Evolutionary conservation across 2,888 invertebrate species (phyloP), one percentile per base, ranked within the genome.

Genomic region (Brachyptera putata): DNA sequence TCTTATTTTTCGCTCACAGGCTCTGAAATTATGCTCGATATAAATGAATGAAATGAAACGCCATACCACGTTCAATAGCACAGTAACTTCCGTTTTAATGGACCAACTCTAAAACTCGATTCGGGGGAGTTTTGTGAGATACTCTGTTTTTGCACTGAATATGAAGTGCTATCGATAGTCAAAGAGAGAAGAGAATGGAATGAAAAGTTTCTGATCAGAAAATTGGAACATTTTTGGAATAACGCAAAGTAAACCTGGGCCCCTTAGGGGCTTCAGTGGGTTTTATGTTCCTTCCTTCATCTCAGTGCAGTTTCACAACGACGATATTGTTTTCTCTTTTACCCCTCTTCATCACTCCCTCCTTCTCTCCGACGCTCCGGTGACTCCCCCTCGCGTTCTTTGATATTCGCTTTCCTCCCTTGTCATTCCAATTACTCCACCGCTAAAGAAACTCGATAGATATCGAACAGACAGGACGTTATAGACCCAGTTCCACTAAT

Each of bases 391-490:
- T 53, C 53, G 16, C 36, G 34, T 53, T 53, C 53, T 34, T 22
- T 57, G 43, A 46, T 48, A 43, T 57, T 24, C 57, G 36, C 57
- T 57, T 57, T 48, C 57, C 34, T 36, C 48, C 57, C 46, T 58
- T 61, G 63, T 63, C 63, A 63, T 60, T 63, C 60, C 60, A 63
- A 63, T 63, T 63, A 63, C 60, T 60, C 58, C 50, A 24, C 60
- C 63, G 56, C 58, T 60, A 63, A 63, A 58, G 60, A 59, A 55
- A 62, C 60, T 56, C 58, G 62, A 62, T 62, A 59, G 48, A 58
- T 58, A 58, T 50, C 25, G 49, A 50, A 50, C 26, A 50, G 53
- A 21, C 46, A 46, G 21, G 46, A 21, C n/a, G 46, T 24, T n/a
- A n/a, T n/a, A n/a, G n/a, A n/a, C n/a, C n/a, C n/a, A n/a, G n/a